phyloP scores from a whole-genome alignment of 2,888 invertebrate species.

The Parasteatoda lunata region DNA sequence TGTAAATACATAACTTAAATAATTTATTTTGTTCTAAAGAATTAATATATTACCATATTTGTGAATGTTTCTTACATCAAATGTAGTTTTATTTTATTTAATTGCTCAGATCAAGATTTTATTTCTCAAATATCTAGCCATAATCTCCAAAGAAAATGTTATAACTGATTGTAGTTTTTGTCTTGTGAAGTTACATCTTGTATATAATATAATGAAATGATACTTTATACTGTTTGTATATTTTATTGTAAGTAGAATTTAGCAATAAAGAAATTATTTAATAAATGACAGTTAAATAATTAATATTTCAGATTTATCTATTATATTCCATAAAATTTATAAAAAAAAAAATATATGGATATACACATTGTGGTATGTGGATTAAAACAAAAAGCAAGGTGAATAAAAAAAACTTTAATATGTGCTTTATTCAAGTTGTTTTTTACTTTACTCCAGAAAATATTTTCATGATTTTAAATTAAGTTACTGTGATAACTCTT shows the following conservation, averaged over 20 bases:
- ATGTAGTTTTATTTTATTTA: conserved; percentile 40
- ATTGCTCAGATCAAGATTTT: conserved; percentile 40
- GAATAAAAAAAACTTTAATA: too few species aligned
- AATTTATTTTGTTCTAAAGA: conserved; percentile 37
- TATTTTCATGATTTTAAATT: too few species aligned
- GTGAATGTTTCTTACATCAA: conserved; percentile 32
- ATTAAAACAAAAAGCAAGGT: too few species aligned
- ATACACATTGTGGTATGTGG: too few species aligned
- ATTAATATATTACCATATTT: conserved; percentile 6
- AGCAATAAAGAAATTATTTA: conserved; percentile 64
- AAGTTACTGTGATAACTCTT: too few species aligned
- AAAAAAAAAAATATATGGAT: too few species aligned
- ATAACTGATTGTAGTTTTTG: conserved; percentile 21
- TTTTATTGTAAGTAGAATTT: conserved; percentile 66
- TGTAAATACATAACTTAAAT: conserved; percentile 23
- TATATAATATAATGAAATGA: conserved; percentile 58
- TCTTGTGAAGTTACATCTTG: conserved; percentile 46
- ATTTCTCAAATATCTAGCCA: conserved; percentile 37
- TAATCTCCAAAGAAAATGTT: conserved; percentile 33
- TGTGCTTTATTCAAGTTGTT: too few species aligned
- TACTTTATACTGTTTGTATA: conserved; percentile 68
- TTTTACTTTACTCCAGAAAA: too few species aligned
- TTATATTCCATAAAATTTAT: too few species aligned
- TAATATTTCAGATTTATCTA: too few species aligned
- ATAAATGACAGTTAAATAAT: conserved; percentile 21